Evolutionary conservation across 37 sponge, comb jelly and placozoan species (phyloP).

Genomic region (Cliona cf. orientalis): DNA sequence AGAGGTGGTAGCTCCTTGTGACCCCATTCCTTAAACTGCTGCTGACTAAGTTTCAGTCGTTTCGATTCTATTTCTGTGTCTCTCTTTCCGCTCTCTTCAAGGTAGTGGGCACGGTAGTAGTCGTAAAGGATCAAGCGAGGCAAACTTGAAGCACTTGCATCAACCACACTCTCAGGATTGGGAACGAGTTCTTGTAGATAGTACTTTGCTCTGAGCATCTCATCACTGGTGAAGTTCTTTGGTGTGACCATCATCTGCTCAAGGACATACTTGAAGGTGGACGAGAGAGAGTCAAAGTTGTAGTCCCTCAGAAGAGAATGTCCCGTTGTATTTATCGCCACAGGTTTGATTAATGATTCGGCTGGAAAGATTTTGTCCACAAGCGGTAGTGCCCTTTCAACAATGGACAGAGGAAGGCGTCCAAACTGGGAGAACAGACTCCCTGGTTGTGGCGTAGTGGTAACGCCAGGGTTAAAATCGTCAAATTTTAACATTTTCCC

Average conservation of each 20-base stretch:
- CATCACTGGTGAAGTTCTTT: constrained; percentile 2
- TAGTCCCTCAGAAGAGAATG: not conserved
- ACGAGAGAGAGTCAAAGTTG: constrained; percentile 8
- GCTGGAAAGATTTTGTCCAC: constrained; percentile 24
- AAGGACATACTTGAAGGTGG: constrained; percentile 5
- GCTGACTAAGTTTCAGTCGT: not conserved
- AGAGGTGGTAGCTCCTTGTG: not conserved
- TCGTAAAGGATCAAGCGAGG: constrained; percentile 27
- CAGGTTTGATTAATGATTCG: no score
- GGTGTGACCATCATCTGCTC: constrained; percentile 29
- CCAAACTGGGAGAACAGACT: not conserved
- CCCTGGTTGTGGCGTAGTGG: not conserved
- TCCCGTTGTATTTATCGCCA: no score
- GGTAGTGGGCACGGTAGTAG: constrained; percentile 25
- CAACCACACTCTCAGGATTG: constrained; percentile 15
- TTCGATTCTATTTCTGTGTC: not conserved
- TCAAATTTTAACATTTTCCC: not conserved
- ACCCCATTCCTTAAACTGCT: constrained; percentile 13
- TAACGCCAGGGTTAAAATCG: constrained; percentile 36
- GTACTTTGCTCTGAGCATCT: constrained; percentile 22
- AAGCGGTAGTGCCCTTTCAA: constrained; percentile 21
- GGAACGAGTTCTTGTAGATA: constrained; percentile 34
- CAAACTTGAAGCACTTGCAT: not conserved
- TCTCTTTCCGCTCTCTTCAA: not conserved
- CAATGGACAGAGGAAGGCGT: not conserved